These are phyloP conservation scores for Beroe forskalii DNA, from an alignment of 37 sponge, comb jelly and placozoan genomes.

Conservation along the genomic window DNA sequence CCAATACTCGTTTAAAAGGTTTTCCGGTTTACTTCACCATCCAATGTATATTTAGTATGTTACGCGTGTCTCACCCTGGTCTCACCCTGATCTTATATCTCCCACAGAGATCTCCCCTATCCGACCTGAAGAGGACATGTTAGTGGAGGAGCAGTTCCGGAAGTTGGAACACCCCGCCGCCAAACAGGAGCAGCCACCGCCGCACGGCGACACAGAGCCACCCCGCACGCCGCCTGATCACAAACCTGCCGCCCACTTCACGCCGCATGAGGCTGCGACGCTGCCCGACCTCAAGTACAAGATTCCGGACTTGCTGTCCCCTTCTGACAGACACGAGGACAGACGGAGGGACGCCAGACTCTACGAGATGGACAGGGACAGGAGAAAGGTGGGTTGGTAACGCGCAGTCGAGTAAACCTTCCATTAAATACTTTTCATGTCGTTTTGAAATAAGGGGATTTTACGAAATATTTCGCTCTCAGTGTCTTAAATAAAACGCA, in stretches of 20 bases:
- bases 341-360: slow-evolving; percentile 8
- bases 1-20: no score
- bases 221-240: background rate
- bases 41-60: no score
- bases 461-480: no score
- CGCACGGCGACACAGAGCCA: background rate
- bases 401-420: no score
- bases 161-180: background rate
- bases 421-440: no score
- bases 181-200: background rate
- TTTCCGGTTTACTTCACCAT: no score
- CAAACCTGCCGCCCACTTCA: background rate
- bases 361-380: slow-evolving; percentile 55
- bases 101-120: slow-evolving; percentile 33
- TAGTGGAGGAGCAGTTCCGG: background rate
- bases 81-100: no score
- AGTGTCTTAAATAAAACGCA: no score
- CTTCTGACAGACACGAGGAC: slow-evolving; percentile 11
- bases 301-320: slow-evolving; percentile 11
- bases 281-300: slow-evolving; percentile 9
- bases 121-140: slow-evolving; percentile 34
- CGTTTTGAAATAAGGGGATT: no score
- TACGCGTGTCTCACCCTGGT: no score
- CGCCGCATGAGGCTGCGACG: background rate
- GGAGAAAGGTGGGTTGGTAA: slow-evolving; percentile 1